Evolutionary conservation across 1,140 invertebrate genomes (phyloP).

Genomic region (Augochlora pura): DNA sequence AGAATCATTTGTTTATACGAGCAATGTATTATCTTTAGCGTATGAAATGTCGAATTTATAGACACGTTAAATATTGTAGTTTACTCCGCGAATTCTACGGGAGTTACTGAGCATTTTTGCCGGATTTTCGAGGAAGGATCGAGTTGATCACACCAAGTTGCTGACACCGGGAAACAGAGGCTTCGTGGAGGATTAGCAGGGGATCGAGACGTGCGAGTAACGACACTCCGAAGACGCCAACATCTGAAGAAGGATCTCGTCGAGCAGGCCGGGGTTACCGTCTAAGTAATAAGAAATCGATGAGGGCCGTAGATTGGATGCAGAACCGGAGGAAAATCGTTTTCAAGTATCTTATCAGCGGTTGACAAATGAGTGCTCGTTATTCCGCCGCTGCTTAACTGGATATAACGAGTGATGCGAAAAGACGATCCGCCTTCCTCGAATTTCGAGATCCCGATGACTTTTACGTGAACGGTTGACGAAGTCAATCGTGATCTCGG

Average conservation of each 20-base stretch:
- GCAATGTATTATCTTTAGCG: too few relatives aligned
- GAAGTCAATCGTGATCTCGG: too few relatives aligned
- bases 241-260: constrained; percentile 42
- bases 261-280: constrained; percentile 4
- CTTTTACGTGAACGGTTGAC: too few relatives aligned
- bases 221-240: constrained; percentile 47
- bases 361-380: constrained; percentile 34
- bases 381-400: constrained; percentile 22
- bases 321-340: constrained; percentile 48
- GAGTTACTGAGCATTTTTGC: too few relatives aligned
- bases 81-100: not conserved
- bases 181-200: constrained; percentile 44
- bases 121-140: constrained; percentile 18
- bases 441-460: too few relatives aligned
- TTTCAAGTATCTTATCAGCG: constrained; percentile 43
- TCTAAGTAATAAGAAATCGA: constrained; percentile 61
- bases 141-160: constrained; percentile 18
- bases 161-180: constrained; percentile 46
- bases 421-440: constrained; percentile 3
- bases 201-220: constrained; percentile 49
- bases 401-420: constrained; percentile 27
- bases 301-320: constrained; percentile 50
- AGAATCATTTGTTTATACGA: too few relatives aligned
- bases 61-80: too few relatives aligned
- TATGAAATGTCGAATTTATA: too few relatives aligned